Conservation (phyloP, 2,113 vertebrate species). For the Dasyurus viverrinus region DNA sequence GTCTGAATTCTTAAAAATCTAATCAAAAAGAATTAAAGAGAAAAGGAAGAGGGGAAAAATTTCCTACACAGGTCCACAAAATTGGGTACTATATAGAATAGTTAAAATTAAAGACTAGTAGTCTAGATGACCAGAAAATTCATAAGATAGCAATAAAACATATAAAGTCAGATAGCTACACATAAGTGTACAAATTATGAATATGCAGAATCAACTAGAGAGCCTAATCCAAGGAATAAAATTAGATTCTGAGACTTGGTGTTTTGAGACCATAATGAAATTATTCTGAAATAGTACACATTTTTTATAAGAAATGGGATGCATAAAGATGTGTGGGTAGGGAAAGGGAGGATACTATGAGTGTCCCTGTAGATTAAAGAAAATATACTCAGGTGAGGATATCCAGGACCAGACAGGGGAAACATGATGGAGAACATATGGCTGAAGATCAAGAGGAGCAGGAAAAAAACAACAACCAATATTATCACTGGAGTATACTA, state of each 20-base stretch:
- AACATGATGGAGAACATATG: background rate
- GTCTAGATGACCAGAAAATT: background rate
- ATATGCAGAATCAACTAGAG: too few relatives aligned
- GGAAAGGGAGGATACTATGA: background rate
- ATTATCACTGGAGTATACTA: background rate
- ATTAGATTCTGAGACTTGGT: background rate
- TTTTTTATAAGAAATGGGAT: background rate
- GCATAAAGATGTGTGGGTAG: background rate
- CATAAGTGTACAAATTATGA: too few relatives aligned
- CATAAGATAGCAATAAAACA: background rate
- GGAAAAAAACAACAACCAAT: background rate
- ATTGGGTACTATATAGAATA: background rate
- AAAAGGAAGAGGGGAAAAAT: background rate
- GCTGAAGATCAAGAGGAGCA: background rate
- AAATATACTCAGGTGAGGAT: background rate
- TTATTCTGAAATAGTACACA: background rate
- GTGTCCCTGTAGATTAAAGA: background rate
- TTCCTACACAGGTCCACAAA: background rate
- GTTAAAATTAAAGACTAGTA: too few relatives aligned
- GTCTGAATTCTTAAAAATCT: background rate
- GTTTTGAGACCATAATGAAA: background rate
- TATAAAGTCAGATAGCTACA: background rate
- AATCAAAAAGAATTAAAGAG: background rate
- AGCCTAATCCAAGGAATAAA: too few relatives aligned
- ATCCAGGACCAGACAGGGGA: background rate